phyloP scores from a whole-genome alignment of 1,140 invertebrate genomes.

The Drosophila sp. region DNA sequence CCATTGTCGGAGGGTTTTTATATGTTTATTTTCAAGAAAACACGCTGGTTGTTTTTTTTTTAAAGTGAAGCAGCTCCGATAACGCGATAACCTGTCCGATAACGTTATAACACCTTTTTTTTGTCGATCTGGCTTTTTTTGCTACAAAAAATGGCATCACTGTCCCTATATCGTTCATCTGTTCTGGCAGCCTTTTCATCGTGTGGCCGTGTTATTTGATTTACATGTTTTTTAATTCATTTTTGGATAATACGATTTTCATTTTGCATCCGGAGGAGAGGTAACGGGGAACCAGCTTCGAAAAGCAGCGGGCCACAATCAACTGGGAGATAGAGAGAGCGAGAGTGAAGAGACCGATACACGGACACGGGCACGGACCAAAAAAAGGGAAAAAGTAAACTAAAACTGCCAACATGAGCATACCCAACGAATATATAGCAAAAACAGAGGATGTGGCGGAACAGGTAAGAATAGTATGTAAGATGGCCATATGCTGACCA shows the following conservation, averaged over 20 bases:
- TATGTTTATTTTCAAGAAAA: background rate
- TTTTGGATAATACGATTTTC: slow-evolving; percentile 65
- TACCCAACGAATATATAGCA: slow-evolving; percentile 93
- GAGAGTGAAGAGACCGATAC: slow-evolving; percentile 12
- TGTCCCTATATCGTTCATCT: slow-evolving; percentile 13
- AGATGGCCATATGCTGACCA: background rate
- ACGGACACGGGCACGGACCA: background rate
- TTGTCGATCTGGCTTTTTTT: no score
- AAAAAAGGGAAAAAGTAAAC: slow-evolving; percentile 2
- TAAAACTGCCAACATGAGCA: slow-evolving; percentile 86
- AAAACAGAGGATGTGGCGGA: slow-evolving; percentile 97
- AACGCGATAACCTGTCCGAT: no score
- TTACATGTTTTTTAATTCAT: slow-evolving; percentile 72
- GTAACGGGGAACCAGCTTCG: slow-evolving; percentile 23
- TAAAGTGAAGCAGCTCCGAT: no score
- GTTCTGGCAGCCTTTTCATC: slow-evolving; percentile 44
- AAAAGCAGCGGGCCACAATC: slow-evolving; percentile 21
- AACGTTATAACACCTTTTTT: no score
- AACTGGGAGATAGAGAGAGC: slow-evolving; percentile 21
- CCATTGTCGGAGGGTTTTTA: slow-evolving; percentile 33
- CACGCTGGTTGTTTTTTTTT: slow-evolving; percentile 6
- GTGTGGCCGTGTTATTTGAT: slow-evolving; percentile 74
- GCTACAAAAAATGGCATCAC: background rate
- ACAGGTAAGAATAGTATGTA: slow-evolving; percentile 87
- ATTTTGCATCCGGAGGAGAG: slow-evolving; percentile 46